Evolutionary conservation across 2,113 vertebrate genomes (phyloP), one percentile per base, ranked within the genome.

Genomic region (Ceuthmochares aereus): DNA sequence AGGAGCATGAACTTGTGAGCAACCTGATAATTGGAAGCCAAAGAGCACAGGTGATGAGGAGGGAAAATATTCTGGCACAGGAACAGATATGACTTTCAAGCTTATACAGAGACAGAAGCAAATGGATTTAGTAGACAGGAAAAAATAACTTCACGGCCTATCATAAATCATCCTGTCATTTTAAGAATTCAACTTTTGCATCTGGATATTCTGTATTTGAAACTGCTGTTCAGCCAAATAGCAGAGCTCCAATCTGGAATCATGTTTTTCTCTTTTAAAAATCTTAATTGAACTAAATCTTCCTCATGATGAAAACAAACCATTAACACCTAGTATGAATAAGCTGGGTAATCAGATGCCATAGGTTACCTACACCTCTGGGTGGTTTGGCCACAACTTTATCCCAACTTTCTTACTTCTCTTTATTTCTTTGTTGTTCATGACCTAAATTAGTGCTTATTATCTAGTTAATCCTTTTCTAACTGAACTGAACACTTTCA

Each of bases 181-280:
- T 32, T 70, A 87, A 82, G 43, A 94, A 94, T 87, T 81, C 43
- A 87, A 51, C 91, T 89, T 91, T 77, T 85, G 34, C 62, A 83
- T 76, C 36, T 52, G 62, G 14, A 60, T 79, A 47, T 72, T 87
- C 66, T 76, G 70, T 59, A 77, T 87, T 87, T 91, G 34, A 55
- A 91, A 70, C 22, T 45, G 64, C 45, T 60, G 3, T 63, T 93
- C 63, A 87, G 29, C 14, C 7, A 1, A 75, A 79, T 11, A 20
- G 32, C 32, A 93, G 17, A 77, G 13, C 60, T 88, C 70, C 82
- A 78, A 19, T 43, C 32, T 30, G 45, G 40, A 79, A 49, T 58
- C 3, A 30, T 15, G 27, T 51, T 86, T 69, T 83, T 36, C 13
- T 37, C 6, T 64, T 85, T 83, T 73, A 11, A 74, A 90, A 83